These are phyloP conservation scores for Saxidomus purpurata DNA, from an alignment of 1,140 invertebrate genomes.

Conservation along the genomic window DNA sequence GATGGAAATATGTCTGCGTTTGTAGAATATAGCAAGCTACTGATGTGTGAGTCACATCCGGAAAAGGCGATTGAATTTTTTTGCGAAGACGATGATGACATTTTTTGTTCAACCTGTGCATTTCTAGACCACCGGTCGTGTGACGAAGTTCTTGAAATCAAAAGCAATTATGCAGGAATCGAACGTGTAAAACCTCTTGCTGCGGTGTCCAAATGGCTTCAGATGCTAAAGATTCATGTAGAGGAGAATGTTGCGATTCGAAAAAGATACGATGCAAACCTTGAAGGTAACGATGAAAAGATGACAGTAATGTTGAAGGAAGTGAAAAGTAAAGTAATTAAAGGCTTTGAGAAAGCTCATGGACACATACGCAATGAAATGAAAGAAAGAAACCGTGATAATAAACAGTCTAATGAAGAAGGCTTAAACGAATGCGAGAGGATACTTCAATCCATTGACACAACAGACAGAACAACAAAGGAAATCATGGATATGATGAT, in stretches of 20 bases:
- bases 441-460: not conserved
- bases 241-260: not conserved
- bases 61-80: constrained; percentile 17
- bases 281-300: not conserved
- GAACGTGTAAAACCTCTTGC: not conserved
- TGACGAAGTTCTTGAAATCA: constrained; percentile 5
- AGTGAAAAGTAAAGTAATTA: not conserved
- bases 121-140: constrained; percentile 14
- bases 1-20: not conserved
- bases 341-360: not conserved
- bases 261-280: not conserved
- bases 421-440: not conserved
- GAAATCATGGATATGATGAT: not conserved
- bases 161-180: not conserved
- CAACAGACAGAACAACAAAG: not conserved
- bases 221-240: not conserved
- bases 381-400: not conserved
- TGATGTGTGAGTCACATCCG: constrained; percentile 20
- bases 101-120: constrained; percentile 46
- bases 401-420: not conserved
- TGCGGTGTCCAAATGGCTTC: not conserved
- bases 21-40: constrained; percentile 10
- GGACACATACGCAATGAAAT: not conserved
- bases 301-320: not conserved
- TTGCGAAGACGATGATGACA: constrained; percentile 34